Conservation (phyloP, 2,888 invertebrate genomes). For the Heliconius hortense region DNA sequence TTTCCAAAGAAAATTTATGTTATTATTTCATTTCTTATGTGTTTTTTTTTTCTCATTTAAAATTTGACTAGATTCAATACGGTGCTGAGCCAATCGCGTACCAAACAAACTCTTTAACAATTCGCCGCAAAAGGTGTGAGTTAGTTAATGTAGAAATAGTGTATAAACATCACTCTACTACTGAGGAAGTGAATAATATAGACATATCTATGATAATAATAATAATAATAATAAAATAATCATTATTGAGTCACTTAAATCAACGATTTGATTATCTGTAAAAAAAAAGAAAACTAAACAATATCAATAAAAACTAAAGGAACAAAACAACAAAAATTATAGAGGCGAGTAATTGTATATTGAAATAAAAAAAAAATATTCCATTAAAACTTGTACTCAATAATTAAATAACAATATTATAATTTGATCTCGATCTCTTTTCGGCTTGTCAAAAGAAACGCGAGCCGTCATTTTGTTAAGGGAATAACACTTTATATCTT, state of each 20-base stretch:
- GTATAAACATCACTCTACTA: conserved; percentile 60
- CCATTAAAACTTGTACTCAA: conserved; percentile 81
- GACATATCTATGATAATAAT: conserved; percentile 3
- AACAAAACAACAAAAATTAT: conserved; percentile 75
- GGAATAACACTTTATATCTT: conserved; percentile 64
- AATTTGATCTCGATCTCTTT: conserved; percentile 78
- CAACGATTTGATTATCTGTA: conserved; percentile 62
- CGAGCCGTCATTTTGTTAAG: conserved; percentile 58
- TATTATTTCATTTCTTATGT: neutral
- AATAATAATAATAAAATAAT: conserved; percentile 62
- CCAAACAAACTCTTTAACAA: conserved; percentile 59
- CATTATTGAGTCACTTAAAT: conserved; percentile 62
- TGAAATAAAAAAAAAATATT: conserved; percentile 70
- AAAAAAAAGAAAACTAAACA: conserved; percentile 72
- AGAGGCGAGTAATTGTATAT: conserved; percentile 76
- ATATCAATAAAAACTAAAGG: conserved; percentile 80
- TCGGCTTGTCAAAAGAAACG: conserved; percentile 66
- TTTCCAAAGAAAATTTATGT: conserved; percentile 47
- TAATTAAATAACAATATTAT: conserved; percentile 82
- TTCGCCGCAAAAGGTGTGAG: conserved; percentile 33
- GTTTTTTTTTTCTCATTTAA: conserved; percentile 55
- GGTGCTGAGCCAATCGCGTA: conserved; percentile 68
- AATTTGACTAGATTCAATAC: conserved; percentile 81
- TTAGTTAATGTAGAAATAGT: conserved; percentile 35
- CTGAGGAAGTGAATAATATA: conserved; percentile 74